Evolutionary conservation across 2,888 invertebrate genomes (phyloP).

Genomic region (Eupeodes latifasciatus): DNA sequence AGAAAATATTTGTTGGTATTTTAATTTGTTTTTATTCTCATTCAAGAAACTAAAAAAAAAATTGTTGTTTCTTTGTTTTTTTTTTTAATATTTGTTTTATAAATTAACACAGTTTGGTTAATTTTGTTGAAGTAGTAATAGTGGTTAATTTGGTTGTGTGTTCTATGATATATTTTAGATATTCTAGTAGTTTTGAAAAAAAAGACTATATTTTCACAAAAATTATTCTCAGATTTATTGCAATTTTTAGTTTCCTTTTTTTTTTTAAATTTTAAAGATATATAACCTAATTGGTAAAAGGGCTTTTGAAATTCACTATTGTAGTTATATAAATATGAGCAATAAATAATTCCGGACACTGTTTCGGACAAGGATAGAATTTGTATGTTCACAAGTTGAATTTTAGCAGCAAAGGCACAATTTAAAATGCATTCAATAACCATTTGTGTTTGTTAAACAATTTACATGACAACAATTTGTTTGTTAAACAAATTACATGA

Average conservation of each 20-base stretch:
- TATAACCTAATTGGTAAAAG: background rate
- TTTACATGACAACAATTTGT: background rate
- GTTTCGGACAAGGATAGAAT: background rate
- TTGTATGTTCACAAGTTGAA: background rate
- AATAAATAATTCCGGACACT: background rate
- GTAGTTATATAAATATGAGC: background rate
- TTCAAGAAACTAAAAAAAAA: background rate
- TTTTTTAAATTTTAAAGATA: background rate
- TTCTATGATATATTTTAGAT: slow-evolving; percentile 47
- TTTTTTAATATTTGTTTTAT: slow-evolving; percentile 17
- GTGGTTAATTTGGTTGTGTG: slow-evolving; percentile 51
- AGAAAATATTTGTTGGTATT: slow-evolving; percentile 7
- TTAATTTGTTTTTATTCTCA: slow-evolving; percentile 24
- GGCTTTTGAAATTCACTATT: background rate
- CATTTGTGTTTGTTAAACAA: background rate
- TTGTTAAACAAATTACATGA: background rate
- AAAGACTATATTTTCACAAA: background rate
- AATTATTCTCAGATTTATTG: background rate
- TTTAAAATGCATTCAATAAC: background rate
- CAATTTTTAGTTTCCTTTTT: background rate
- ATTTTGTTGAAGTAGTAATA: slow-evolving; percentile 48
- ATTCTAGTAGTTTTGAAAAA: slow-evolving; percentile 50
- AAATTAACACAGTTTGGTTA: slow-evolving; percentile 27
- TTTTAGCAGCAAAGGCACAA: background rate
- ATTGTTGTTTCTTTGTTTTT: slow-evolving; percentile 11